A percentile compares a stretch with the other conserved stretches of the same genome.
phyloP scores from a whole-genome alignment of 2,797 vertebrate species.

The Phyllotis vaccarum region DNA sequence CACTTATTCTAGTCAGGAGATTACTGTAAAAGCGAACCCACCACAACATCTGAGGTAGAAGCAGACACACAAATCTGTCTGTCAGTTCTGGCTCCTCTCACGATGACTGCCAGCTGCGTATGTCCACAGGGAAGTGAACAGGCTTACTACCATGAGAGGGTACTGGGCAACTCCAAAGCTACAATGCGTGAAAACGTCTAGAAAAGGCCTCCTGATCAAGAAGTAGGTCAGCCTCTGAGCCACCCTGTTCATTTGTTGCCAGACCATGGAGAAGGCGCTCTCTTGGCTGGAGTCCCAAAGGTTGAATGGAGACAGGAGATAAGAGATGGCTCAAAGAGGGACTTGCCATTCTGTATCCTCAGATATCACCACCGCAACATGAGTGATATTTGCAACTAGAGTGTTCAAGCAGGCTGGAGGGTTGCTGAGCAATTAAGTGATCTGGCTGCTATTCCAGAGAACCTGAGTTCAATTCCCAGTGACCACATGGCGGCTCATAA shows the following conservation, averaged over 20 bases:
- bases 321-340: no score
- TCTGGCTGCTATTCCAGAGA: not conserved
- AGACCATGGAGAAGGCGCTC: not conserved
- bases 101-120: not conserved
- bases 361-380: no score
- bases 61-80: not conserved
- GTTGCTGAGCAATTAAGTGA: not conserved
- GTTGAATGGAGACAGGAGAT: not conserved
- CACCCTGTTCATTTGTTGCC: not conserved
- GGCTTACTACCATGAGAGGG: not conserved
- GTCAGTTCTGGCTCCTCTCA: not conserved
- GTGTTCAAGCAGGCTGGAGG: not conserved
- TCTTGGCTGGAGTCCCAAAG: not conserved
- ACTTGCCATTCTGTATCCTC: not conserved
- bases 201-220: not conserved
- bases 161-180: not conserved
- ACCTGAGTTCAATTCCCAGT: not conserved
- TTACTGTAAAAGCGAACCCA: not conserved
- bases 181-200: not conserved
- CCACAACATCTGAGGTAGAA: not conserved
- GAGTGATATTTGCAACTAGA: not conserved
- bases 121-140: not conserved
- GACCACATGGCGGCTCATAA: not conserved
- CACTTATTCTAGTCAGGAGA: not conserved
- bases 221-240: not conserved